phyloP scores from a whole-genome alignment of 1,140 invertebrate species.

The Trinorchestia longiramus region DNA sequence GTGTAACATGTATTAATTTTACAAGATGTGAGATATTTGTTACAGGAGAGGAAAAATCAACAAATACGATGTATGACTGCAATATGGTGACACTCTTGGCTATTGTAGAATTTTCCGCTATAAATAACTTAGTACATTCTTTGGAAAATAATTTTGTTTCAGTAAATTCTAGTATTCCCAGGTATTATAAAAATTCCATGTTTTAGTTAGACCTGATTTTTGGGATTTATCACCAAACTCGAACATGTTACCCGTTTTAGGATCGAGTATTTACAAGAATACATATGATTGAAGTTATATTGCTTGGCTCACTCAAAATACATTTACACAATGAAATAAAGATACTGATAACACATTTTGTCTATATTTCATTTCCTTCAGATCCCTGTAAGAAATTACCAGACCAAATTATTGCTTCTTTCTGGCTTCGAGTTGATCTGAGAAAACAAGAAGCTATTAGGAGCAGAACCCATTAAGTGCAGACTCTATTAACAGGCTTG shows the following conservation, averaged over 20 bases:
- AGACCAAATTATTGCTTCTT: not conserved
- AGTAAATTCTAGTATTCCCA: too few relatives aligned
- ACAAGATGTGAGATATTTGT: not conserved
- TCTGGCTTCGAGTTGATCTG: not conserved
- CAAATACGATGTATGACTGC: not conserved
- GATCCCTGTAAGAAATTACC: not conserved
- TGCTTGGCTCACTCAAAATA: not conserved
- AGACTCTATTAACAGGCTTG: slow-evolving; percentile 27
- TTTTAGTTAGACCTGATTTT: too few relatives aligned
- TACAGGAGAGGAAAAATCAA: too few relatives aligned
- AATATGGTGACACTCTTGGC: not conserved
- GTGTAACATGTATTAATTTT: not conserved
- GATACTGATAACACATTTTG: not conserved
- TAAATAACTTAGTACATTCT: too few relatives aligned
- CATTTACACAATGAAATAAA: not conserved
- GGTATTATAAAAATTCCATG: too few relatives aligned
- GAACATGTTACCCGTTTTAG: too few relatives aligned
- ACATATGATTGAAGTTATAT: not conserved
- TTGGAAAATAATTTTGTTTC: too few relatives aligned
- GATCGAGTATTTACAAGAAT: not conserved
- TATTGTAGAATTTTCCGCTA: not conserved
- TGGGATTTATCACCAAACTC: too few relatives aligned
- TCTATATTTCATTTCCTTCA: not conserved
- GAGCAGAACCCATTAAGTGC: slow-evolving; percentile 2
- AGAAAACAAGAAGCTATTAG: not conserved